Evolutionary conservation across 2,888 invertebrate species (phyloP), one percentile per base, ranked within the genome.

Genomic region (Platycheirus albimanus): DNA sequence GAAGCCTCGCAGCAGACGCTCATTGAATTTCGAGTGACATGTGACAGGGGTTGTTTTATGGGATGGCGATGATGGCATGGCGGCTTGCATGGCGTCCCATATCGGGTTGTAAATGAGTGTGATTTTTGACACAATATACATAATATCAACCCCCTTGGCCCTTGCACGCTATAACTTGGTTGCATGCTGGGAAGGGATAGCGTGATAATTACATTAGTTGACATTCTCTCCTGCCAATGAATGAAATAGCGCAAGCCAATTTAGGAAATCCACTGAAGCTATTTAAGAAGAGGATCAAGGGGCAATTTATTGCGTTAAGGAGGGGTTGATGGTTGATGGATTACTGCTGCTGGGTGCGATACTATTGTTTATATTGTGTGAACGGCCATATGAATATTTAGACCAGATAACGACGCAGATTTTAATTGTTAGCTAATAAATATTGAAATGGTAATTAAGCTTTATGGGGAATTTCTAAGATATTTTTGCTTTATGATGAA

Each of bases 151-250:
- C n/a, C n/a, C n/a, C n/a, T n/a, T n/a, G n/a, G n/a, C 78, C 77
- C 58, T 58, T 19, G 47, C 33, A 4, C 45, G 36, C 6, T 3
- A 5, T n/a, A 3, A 11, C 36, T 13, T 3, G n/a, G 38, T 13
- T 41, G 38, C 38, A 3, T 41, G 38, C 38, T 13, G n/a, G 13
- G 17, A 49, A 78, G 13, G 17, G 45, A 78, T 72, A 66, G 72
- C 36, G 78, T 72, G 72, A 78, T 78, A 78, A 78, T 78, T 78
- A 67, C 72, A 78, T 72, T 71, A 49, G 52, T 54, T 69, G 76
- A 69, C 69, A 66, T 28, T 38, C 56, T 56, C 58, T 67, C 15
- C 69, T 63, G 63, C 47, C 69, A 69, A 63, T 70, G 38, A 33
- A 66, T 71, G 71, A 71, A 78, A 78, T 71, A 66, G 58, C 19